Evolutionary conservation across 2,888 invertebrate genomes (phyloP), one percentile per base, ranked within the genome.

Genomic region (Drosophila formosana): DNA sequence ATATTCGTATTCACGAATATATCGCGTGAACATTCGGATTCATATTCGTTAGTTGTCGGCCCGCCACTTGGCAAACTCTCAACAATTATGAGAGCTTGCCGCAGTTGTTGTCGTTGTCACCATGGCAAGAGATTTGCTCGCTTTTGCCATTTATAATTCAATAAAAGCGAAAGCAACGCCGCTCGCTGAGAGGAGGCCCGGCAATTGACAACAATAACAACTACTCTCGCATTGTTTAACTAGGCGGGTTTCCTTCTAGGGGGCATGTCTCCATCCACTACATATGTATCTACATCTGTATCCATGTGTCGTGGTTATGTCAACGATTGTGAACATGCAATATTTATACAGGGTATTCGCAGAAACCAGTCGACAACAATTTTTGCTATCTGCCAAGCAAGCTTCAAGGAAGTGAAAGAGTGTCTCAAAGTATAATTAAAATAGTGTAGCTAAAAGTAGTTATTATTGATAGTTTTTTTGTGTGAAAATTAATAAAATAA

Each of bases 161-260:
- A 74, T 78, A 72, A 88, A 84, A 89, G 84, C 78, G 89, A 84
- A 87, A 84, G 84, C 70, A 55, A 23, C 47, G 41, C 49, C 28
- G n/a, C 25, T 18, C 18, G 30, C 55, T 39, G 25, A 28, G 81
- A 71, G 87, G 84, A 87, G 82, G 87, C 89, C 75, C 61, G 89
- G 34, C 82, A 82, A 66, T 85, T 88, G 85, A 79, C 88, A 79
- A 88, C 56, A 69, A 68, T 60, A 72, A 62, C 34, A 70, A 49
- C 34, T 34, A 43, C 49, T 66, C 47, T 41, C 32, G 52, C 39
- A 55, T 63, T 37, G 28, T 46, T 45, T 25, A 32, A 34, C 47
- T 62, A 26, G 63, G 57, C 66, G 61, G 66, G 78, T 84, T 83
- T 83, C 88, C 83, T 84, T 83, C 65, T 64, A 4, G 18, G 52